Conservation (phyloP, 2,797 vertebrate genomes). For the Lerista edwardsae region DNA sequence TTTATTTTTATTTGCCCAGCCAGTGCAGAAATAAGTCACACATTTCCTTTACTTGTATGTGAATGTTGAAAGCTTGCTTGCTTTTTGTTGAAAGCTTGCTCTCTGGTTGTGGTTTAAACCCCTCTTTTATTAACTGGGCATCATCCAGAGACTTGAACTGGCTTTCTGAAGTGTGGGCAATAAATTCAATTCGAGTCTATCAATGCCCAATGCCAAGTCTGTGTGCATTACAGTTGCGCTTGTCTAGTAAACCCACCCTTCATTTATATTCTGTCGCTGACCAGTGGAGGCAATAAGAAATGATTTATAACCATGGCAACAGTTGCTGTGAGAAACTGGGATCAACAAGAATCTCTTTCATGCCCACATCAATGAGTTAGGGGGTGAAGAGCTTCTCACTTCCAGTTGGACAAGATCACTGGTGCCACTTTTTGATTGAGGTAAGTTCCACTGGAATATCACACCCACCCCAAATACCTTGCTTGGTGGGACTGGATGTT, state of each 20-base stretch:
- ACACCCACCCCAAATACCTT: not conserved
- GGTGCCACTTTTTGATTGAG: conserved; percentile 22
- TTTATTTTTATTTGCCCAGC: too few species aligned
- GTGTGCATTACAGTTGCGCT: not conserved
- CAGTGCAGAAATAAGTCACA: too few species aligned
- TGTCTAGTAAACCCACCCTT: conserved; percentile 34
- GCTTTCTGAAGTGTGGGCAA: conserved; percentile 17
- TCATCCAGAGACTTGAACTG: not conserved
- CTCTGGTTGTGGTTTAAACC: not conserved
- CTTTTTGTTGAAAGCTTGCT: not conserved
- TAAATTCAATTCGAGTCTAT: not conserved
- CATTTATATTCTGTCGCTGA: conserved; percentile 53
- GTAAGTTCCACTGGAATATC: conserved; percentile 9
- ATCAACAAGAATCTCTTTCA: conserved; percentile 64
- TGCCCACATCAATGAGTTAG: conserved; percentile 40
- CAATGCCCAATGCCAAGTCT: not conserved
- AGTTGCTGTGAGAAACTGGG: conserved; percentile 65
- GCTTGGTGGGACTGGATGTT: not conserved
- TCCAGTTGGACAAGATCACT: not conserved
- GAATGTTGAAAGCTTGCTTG: not conserved
- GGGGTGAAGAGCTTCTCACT: conserved; percentile 42
- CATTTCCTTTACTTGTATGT: not conserved
- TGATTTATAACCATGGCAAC: conserved; percentile 74
- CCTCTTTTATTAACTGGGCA: not conserved
- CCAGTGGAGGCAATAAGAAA: conserved; percentile 50